Evolutionary conservation across 2,888 invertebrate species (phyloP), one percentile per base, ranked within the genome.

Genomic region (Campoplex nolae): DNA sequence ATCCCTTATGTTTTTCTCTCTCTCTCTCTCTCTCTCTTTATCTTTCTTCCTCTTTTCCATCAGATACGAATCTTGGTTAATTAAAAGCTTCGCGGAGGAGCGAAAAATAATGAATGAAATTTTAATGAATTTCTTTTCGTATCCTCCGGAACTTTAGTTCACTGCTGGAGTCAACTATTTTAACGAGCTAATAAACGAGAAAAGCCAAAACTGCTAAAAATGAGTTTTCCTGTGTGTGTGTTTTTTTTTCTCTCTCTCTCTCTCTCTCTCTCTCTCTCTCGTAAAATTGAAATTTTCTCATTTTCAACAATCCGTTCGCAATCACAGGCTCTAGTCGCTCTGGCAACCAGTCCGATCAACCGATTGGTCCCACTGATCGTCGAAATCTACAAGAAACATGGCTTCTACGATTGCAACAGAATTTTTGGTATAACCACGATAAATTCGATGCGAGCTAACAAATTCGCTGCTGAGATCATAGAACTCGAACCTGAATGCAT

Each of bases 401-500:
- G 96, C 74, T 95, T 96, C 35, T 96, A 95, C 92, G 96, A 97
- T 90, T 95, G 96, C 3, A 96, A 95, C 82, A 91, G 92, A 9
- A 85, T 93, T 11, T 97, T 98, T 92, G 98, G 98, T 9, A 96
- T 98, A 6, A 97, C 97, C 73, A 96, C 96, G 9, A 94, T 97
- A 51, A 97, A 98, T 93, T 95, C 96, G 45, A 96, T 98, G 38
- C 95, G 97, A 90, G 96, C 98, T 0, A 97, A 97, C 92, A 96
- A 96, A n/a, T 96, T 98, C 91, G 96, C 97, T 58, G 97, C 97
- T 2, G 95, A 96, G 88, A 95, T 96, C 23, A 94, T 96, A 93
- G 96, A 96, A 0, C 89, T 97, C 62, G 95, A 96, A 89, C 96
- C 97, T 0, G 95, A 95, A 87, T 95, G 96, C 88, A 96, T 97